Evolutionary conservation across 2,888 invertebrate genomes (phyloP).

Genomic region (Andrena minutula): DNA sequence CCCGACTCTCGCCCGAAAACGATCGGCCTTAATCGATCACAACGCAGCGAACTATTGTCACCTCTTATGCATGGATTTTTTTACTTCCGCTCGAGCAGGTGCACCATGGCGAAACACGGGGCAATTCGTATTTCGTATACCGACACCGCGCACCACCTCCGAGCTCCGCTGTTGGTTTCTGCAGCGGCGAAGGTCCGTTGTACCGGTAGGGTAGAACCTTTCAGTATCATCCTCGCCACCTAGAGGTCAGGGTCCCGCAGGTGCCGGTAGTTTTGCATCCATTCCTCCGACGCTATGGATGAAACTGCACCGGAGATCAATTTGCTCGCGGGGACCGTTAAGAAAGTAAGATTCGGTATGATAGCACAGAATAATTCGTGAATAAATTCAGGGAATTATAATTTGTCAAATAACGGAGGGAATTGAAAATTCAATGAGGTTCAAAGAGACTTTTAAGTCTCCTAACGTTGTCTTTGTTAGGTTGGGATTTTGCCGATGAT

Average conservation of each 20-base stretch:
- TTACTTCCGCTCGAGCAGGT: slow-evolving; percentile 44
- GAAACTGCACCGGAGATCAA: neutral
- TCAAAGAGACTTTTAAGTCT: neutral
- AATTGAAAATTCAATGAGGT: neutral
- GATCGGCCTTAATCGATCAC: slow-evolving; percentile 41
- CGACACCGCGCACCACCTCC: slow-evolving; percentile 37
- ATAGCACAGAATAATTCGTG: neutral
- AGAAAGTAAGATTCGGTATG: slow-evolving; percentile 34
- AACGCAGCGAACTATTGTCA: slow-evolving; percentile 44
- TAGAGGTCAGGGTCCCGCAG: slow-evolving; percentile 59
- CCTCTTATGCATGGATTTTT: slow-evolving; percentile 61
- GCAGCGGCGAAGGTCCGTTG: slow-evolving; percentile 14
- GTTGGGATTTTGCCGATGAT: neutral
- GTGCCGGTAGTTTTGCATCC: slow-evolving; percentile 25
- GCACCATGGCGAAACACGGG: slow-evolving; percentile 50
- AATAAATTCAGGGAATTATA: neutral
- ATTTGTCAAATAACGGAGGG: too few species aligned
- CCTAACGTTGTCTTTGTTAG: too few species aligned
- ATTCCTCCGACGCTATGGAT: slow-evolving; percentile 1
- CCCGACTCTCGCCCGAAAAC: slow-evolving; percentile 6
- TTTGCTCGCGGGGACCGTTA: slow-evolving; percentile 31
- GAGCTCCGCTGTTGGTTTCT: slow-evolving; percentile 16
- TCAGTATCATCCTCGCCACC: slow-evolving; percentile 22
- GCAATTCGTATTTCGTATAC: slow-evolving; percentile 54
- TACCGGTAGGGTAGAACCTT: slow-evolving; percentile 53